Percentiles rank a stretch among this genome's conserved stretches.
Evolutionary conservation across 2,797 vertebrate genomes (phyloP).

Genomic region (Dipus sagitta): DNA sequence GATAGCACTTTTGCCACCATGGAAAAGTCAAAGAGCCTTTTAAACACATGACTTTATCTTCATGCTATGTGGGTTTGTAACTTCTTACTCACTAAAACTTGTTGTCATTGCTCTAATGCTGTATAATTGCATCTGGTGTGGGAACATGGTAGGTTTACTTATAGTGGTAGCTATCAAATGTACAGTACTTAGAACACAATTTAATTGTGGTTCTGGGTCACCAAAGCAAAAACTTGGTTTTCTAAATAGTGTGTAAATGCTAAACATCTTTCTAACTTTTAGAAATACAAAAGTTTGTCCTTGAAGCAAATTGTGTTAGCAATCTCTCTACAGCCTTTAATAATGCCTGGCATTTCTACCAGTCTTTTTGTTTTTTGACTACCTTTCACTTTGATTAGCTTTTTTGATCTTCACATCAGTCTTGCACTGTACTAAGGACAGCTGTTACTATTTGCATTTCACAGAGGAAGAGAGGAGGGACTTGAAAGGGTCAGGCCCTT

Average conservation of each 20-base stretch:
- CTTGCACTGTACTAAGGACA: neutral
- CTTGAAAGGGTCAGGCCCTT: neutral
- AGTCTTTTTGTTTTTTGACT: slow-evolving; percentile 70
- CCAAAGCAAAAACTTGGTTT: slow-evolving; percentile 70
- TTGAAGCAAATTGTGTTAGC: slow-evolving; percentile 64
- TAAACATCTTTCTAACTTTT: slow-evolving; percentile 69
- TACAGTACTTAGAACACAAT: slow-evolving; percentile 59
- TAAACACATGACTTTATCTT: slow-evolving; percentile 60
- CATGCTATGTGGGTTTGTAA: slow-evolving; percentile 65
- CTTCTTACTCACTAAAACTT: slow-evolving; percentile 64
- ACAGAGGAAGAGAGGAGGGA: slow-evolving; percentile 39
- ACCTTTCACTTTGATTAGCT: slow-evolving; percentile 65
- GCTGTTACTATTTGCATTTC: slow-evolving; percentile 28
- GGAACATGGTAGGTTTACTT: slow-evolving; percentile 65
- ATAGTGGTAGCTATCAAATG: slow-evolving; percentile 60
- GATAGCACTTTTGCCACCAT: neutral
- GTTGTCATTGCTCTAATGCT: slow-evolving; percentile 56
- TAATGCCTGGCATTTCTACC: slow-evolving; percentile 58
- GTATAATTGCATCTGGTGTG: slow-evolving; percentile 52
- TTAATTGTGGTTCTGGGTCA: slow-evolving; percentile 34
- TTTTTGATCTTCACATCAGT: slow-evolving; percentile 66
- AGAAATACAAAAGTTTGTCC: slow-evolving; percentile 68
- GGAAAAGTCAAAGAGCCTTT: slow-evolving; percentile 47
- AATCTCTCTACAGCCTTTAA: slow-evolving; percentile 74
- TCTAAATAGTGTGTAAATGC: slow-evolving; percentile 66